Evolutionary conservation across 2,113 vertebrate genomes (phyloP).

Genomic region (Pristiophorus japonicus): DNA sequence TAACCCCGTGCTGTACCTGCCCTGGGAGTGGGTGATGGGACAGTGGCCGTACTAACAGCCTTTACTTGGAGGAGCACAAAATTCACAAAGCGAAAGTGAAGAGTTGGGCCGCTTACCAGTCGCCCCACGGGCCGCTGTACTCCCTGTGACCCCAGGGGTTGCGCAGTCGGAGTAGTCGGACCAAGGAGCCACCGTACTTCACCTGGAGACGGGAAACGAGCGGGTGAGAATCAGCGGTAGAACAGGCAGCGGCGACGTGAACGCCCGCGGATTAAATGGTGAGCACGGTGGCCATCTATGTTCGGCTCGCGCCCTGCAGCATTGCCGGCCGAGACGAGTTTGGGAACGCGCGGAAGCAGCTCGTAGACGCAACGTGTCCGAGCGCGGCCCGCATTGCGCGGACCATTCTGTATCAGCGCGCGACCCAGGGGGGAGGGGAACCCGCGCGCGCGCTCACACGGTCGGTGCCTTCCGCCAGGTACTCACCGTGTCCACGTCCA

Average conservation of each 20-base stretch:
- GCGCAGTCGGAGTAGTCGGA: slow-evolving; percentile 57
- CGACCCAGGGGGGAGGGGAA: background rate
- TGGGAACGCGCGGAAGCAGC: too few species aligned
- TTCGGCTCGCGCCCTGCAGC: too few species aligned
- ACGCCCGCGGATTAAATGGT: too few species aligned
- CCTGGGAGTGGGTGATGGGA: too few species aligned
- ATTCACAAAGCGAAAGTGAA: background rate
- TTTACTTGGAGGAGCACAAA: background rate
- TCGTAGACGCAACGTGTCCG: too few species aligned
- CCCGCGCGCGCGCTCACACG: too few species aligned
- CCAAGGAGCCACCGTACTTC: slow-evolving; percentile 45
- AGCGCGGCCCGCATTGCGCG: too few species aligned
- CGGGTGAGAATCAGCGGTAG: background rate
- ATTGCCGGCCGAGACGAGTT: too few species aligned
- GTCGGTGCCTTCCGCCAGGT: background rate
- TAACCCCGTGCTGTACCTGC: too few species aligned
- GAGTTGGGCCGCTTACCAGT: slow-evolving; percentile 52
- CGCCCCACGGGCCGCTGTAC: slow-evolving; percentile 66
- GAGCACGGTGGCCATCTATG: too few species aligned
- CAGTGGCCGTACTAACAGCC: background rate
- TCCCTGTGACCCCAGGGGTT: slow-evolving; percentile 73
- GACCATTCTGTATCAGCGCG: too few species aligned
- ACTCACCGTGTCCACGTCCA: slow-evolving; percentile 55
- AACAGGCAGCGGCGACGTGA: too few species aligned
- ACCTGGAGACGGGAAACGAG: slow-evolving; percentile 47